Evolutionary conservation across 2,113 vertebrate species (phyloP).

Genomic region (Xenopus borealis): DNA sequence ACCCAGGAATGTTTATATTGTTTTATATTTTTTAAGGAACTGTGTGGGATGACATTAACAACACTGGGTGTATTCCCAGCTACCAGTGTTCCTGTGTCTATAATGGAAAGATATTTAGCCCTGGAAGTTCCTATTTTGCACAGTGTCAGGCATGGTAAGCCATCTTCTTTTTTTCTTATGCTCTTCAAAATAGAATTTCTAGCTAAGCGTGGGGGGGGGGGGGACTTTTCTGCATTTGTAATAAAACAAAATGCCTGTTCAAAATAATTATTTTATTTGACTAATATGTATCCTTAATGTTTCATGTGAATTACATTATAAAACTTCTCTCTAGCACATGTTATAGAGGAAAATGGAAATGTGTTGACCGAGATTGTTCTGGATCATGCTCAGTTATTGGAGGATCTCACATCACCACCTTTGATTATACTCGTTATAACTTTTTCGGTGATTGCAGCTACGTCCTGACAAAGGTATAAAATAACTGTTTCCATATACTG

Average conservation of each 20-base stretch:
- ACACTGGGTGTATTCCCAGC: slow-evolving; percentile 60
- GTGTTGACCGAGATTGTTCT: slow-evolving; percentile 54
- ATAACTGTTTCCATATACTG: too few species aligned
- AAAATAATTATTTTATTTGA: too few species aligned
- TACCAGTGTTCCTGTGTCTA: slow-evolving; percentile 64
- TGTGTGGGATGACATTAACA: slow-evolving; percentile 68
- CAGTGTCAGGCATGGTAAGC: slow-evolving; percentile 67
- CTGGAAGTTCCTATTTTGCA: slow-evolving; percentile 59
- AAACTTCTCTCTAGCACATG: slow-evolving; percentile 58
- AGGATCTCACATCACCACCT: slow-evolving; percentile 70
- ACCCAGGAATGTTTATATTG: too few species aligned
- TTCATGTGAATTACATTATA: neutral
- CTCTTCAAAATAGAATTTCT: too few species aligned
- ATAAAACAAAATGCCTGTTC: too few species aligned
- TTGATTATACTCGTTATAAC: slow-evolving; percentile 65
- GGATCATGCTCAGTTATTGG: slow-evolving; percentile 70
- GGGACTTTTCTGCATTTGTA: too few species aligned
- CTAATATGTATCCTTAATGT: too few species aligned
- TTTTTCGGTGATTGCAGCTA: slow-evolving; percentile 75
- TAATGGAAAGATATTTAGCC: slow-evolving; percentile 57
- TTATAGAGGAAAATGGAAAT: slow-evolving; percentile 66
- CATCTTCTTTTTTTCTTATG: neutral
- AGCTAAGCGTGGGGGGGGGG: too few species aligned
- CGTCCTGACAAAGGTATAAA: slow-evolving; percentile 68
- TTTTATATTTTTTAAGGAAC: slow-evolving; percentile 54